These are phyloP conservation scores for Oligia strigilis DNA, from an alignment of 2,888 invertebrate genomes.

Conservation along the genomic window DNA sequence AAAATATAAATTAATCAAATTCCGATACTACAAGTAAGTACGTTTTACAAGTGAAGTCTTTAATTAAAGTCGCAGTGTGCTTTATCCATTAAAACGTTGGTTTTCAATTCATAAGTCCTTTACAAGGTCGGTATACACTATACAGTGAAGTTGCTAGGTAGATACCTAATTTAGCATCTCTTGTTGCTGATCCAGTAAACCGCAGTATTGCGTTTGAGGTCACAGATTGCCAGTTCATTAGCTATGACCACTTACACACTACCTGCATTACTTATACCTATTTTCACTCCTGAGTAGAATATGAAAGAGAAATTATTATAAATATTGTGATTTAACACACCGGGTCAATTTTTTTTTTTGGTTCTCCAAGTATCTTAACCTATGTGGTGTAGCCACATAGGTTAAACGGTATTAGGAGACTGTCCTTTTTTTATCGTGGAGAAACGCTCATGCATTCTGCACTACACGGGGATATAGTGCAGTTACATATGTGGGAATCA, in stretches of 20 bases:
- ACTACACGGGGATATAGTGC: no score
- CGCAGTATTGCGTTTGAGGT: constrained; percentile 39
- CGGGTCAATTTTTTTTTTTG: no score
- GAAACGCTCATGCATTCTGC: no score
- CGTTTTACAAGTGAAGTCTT: neutral
- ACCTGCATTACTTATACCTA: neutral
- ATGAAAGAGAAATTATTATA: neutral
- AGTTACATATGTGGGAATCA: no score
- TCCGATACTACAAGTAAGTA: neutral
- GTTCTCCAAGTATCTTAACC: no score
- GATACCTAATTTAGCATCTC: constrained; percentile 33
- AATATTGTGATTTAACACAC: neutral
- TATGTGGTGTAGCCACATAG: no score
- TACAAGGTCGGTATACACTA: no score
- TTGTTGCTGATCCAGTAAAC: constrained; percentile 37
- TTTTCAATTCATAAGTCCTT: neutral
- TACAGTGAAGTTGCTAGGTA: constrained; percentile 2
- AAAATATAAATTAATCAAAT: neutral
- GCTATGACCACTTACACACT: neutral
- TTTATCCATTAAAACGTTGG: neutral
- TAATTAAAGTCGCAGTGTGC: neutral
- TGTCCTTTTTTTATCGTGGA: neutral
- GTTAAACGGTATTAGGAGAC: neutral
- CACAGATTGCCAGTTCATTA: constrained; percentile 34
- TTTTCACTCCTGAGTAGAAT: neutral